Conservation (phyloP, 2,888 invertebrate genomes). For the Agrypnus murinus region DNA sequence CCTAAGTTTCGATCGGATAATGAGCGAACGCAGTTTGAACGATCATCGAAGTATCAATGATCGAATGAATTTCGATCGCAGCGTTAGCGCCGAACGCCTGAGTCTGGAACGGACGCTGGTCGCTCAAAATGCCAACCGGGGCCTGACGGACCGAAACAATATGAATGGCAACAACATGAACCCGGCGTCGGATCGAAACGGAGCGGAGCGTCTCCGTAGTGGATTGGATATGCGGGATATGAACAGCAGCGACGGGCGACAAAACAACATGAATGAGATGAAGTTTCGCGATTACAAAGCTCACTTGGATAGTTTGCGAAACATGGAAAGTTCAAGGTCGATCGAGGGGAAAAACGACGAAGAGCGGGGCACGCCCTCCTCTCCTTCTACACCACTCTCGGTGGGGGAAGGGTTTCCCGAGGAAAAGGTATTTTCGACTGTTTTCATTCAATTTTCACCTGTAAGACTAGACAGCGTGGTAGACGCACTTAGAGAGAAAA, state of each 20-base stretch:
- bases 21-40: conserved; percentile 57
- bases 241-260: conserved; percentile 49
- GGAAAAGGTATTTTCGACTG: conserved; percentile 67
- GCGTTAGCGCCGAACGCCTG: conserved; percentile 64
- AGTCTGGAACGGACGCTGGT: conserved; percentile 64
- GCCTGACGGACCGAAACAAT: conserved; percentile 65
- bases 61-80: conserved; percentile 57
- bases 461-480: conserved; percentile 29
- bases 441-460: conserved; percentile 43
- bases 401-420: conserved; percentile 71
- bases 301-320: conserved; percentile 69
- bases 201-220: conserved; percentile 53
- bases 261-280: conserved; percentile 63
- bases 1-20: conserved; percentile 62
- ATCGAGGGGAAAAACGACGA: conserved; percentile 60
- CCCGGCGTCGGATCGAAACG: conserved; percentile 41
- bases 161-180: conserved; percentile 53
- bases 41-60: conserved; percentile 61
- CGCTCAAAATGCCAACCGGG: conserved; percentile 62
- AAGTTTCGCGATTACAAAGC: conserved; percentile 70
- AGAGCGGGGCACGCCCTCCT: conserved; percentile 69
- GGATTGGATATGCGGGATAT: conserved; percentile 53
- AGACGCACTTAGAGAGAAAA: conserved; percentile 26
- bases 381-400: conserved; percentile 71
- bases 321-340: conserved; percentile 62